phyloP scores from a whole-genome alignment of 2,797 vertebrate genomes.

The Crypturellus tataupa region DNA sequence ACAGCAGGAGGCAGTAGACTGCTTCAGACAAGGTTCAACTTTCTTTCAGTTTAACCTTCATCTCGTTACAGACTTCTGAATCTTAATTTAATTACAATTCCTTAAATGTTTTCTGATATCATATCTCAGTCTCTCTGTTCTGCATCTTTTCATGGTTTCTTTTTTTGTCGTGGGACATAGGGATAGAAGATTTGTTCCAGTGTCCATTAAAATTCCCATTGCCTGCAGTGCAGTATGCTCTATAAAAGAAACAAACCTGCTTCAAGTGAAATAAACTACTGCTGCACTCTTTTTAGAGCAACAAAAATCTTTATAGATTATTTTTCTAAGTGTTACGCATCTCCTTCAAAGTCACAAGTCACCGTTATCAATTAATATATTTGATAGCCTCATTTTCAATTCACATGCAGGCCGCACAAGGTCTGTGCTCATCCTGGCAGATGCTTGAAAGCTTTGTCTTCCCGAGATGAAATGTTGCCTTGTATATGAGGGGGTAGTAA shows the following conservation, averaged over 20 bases:
- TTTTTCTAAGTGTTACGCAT: conserved; percentile 14
- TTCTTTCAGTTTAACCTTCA: conserved; percentile 33
- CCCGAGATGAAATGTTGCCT: conserved; percentile 38
- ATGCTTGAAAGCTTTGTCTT: conserved; percentile 44
- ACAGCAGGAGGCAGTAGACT: conserved; percentile 38
- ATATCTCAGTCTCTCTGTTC: background rate
- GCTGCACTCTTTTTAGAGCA: conserved; percentile 51
- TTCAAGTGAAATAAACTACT: conserved; percentile 64
- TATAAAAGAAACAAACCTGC: conserved; percentile 58
- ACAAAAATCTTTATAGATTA: conserved; percentile 62
- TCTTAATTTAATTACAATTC: conserved; percentile 43
- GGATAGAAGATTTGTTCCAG: background rate
- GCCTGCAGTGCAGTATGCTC: conserved; percentile 26
- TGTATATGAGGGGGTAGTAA: background rate
- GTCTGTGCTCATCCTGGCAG: background rate
- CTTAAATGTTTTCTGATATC: conserved; percentile 21
- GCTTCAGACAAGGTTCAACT: conserved; percentile 42
- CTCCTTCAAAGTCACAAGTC: conserved; percentile 51
- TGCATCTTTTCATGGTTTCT: conserved; percentile 4
- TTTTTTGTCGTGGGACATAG: conserved; percentile 22
- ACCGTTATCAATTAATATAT: conserved; percentile 53
- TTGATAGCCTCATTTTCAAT: conserved; percentile 41
- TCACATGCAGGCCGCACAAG: background rate
- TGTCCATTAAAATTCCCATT: conserved; percentile 60
- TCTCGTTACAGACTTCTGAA: conserved; percentile 28